A percentile compares a stretch with the other conserved stretches of the same genome.
phyloP scores from a whole-genome alignment of 1,140 invertebrate genomes.

The Berghia stephanieae region DNA sequence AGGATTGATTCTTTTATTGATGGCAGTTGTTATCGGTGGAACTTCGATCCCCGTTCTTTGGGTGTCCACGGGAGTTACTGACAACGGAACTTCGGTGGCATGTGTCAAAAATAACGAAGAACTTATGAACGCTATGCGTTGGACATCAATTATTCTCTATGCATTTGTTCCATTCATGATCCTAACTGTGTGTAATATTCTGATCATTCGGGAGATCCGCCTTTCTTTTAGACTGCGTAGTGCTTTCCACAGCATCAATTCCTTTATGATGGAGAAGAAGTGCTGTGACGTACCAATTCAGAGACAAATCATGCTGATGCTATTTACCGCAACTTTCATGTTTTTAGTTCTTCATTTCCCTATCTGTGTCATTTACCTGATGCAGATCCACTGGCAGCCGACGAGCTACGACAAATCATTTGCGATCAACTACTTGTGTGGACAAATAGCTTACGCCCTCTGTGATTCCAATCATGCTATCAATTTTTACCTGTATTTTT shows the following conservation, averaged over 20 bases:
- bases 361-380: constrained; percentile 50
- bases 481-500: constrained; percentile 57
- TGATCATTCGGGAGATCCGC: constrained; percentile 46
- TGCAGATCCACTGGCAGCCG: constrained; percentile 23
- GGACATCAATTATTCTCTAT: constrained; percentile 47
- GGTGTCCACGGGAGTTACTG: background rate
- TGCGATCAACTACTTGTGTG: constrained; percentile 28
- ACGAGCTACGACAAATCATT: background rate
- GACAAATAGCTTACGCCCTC: constrained; percentile 47
- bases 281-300: constrained; percentile 19
- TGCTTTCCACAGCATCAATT: constrained; percentile 21
- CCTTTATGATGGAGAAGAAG: background rate
- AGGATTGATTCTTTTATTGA: background rate
- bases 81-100: background rate
- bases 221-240: constrained; percentile 40
- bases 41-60: constrained; percentile 30
- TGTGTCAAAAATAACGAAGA: background rate
- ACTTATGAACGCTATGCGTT: constrained; percentile 36
- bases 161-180: constrained; percentile 45
- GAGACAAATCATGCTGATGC: constrained; percentile 38
- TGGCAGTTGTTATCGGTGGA: constrained; percentile 21
- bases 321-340: constrained; percentile 44
- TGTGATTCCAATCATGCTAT: constrained; percentile 53
- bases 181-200: constrained; percentile 47
- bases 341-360: constrained; percentile 51